Base-by-base conservation (phyloP, 2,797 vertebrate genomes). In the Thaleichthys pacificus region DNA sequence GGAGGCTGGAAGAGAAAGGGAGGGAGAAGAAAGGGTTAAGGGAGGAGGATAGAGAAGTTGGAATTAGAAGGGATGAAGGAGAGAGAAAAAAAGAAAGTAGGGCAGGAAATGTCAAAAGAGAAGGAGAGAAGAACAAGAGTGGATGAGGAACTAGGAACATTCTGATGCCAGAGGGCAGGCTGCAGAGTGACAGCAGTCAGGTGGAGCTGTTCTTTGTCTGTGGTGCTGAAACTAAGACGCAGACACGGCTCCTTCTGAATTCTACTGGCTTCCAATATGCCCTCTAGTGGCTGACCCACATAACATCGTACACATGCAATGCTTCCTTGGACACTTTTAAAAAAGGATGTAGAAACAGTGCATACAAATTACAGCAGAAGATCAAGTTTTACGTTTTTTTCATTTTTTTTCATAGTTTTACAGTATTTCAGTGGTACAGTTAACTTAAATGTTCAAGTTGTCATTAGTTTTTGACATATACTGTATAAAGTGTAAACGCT, bases 51-150 rank as follows among this genome's bases (percentile, higher is more conserved):
- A 11, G 6, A 51, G 49, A 17, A 51, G 14, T 17, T n/a, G 1
- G 17, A 26, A 1, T n/a, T 57, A 6, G 24, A 4, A 22, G 47
- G 24, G 28, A n/a, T 47, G 12, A 0, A 49, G 17, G 14, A 38
- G 49, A 47, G 19, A 32, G 21, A 1, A 93, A 93, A 94, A 22
- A 19, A 30, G 14, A 30, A 42, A 54, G 8, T 15, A n/a, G 35
- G 30, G 58, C 14, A 21, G 21, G 24, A 21, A 21, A 62, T n/a
- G 22, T 24, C 6, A n/a, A 32, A 17, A 19, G 28, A 17, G 61
- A 17, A 19, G 17, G 35, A 7, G 47, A 32, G 17, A 35, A n/a
- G 6, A 32, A 32, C 14, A 26, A 17, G 51, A n/a, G 3, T 17
- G 51, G 4, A 54, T 17, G 8, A 54, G 51, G 51, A 54, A 7